These are phyloP conservation scores for Limnephilus auricula DNA, from an alignment of 2,888 invertebrate genomes.

Conservation along the genomic window DNA sequence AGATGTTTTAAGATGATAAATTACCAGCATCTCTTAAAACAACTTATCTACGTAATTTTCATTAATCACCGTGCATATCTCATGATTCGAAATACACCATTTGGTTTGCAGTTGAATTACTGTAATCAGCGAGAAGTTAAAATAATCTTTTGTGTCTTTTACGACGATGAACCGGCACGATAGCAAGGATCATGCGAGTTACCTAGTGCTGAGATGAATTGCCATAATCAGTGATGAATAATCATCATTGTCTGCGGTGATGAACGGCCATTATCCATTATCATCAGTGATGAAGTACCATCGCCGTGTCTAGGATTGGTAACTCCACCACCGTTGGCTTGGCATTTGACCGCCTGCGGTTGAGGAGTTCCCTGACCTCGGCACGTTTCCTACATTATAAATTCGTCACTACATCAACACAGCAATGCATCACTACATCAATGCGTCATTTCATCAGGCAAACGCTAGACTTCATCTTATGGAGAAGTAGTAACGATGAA, in stretches of 20 bases:
- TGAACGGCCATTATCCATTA: constrained; percentile 4
- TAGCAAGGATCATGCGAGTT: not conserved
- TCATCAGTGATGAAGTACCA: not conserved
- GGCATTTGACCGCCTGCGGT: constrained; percentile 82
- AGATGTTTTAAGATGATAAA: not conserved
- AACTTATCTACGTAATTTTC: not conserved
- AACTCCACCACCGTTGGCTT: constrained; percentile 93
- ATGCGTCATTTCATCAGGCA: not conserved
- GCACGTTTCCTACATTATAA: constrained; percentile 70
- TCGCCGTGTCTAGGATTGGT: constrained; percentile 79
- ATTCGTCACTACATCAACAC: not conserved
- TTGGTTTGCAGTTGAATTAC: not conserved
- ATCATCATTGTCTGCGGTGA: constrained; percentile 7
- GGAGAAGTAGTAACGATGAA: not conserved
- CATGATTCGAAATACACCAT: not conserved
- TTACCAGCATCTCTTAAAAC: not conserved
- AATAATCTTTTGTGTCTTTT: not conserved
- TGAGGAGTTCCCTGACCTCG: constrained; percentile 87
- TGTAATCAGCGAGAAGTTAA: not conserved
- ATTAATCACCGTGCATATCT: not conserved
- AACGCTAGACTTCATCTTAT: not conserved
- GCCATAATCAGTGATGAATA: constrained; percentile 10
- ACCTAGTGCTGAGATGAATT: not conserved
- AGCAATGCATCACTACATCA: not conserved
- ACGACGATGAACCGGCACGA: not conserved